Base-by-base conservation (phyloP, 2,113 vertebrate genomes). In the Butorides virescens region DNA sequence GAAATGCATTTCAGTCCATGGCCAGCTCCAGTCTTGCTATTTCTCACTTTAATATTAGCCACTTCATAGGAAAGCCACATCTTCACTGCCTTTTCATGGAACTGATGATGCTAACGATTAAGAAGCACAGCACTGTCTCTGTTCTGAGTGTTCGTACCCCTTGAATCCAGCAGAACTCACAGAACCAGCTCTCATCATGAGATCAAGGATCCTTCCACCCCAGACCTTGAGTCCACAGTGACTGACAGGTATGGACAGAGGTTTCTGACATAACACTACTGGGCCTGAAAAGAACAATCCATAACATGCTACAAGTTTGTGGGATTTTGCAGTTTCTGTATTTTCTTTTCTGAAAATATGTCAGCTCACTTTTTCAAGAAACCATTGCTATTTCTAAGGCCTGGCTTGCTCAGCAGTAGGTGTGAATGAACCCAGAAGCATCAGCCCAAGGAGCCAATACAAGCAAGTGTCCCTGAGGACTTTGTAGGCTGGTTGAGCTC, bases 301-400 rank as follows among this genome's bases (percentile, higher is more conserved):
- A 5, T 17, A 80, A 44, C 7, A 21, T 5, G 15, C 8, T 72
- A 59, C 88, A 63, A 1, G 14, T 29, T 76, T 77, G 18, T 15
- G 34, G 18, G 2, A 3, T 15, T 59, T 85, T 44, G 13, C 3
- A 37, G 0, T 0, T 13, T 36, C 49, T 27, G 5, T 44, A 21
- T 34, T n/a, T 55, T 8, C 10, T 53, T 63, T 56, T 29, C 30
- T 34, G 56, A 79, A 74, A 75, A 49, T 7, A 67, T 2, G 5
- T 6, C 55, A 84, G 30, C 12, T 84, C 39, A 20, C 11, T 67
- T 88, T 71, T 66, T 44, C 30, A 82, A 77, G 50, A n/a, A 94
- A 74, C 7, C 26, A 58, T 11, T 52, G n/a, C 18, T 74, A 22
- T 62, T 67, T 67, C 63, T 61, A 68, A 58, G 50, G 30, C 46